Evolutionary conservation across 2,888 invertebrate species (phyloP).

Genomic region (Diarsia rubi): DNA sequence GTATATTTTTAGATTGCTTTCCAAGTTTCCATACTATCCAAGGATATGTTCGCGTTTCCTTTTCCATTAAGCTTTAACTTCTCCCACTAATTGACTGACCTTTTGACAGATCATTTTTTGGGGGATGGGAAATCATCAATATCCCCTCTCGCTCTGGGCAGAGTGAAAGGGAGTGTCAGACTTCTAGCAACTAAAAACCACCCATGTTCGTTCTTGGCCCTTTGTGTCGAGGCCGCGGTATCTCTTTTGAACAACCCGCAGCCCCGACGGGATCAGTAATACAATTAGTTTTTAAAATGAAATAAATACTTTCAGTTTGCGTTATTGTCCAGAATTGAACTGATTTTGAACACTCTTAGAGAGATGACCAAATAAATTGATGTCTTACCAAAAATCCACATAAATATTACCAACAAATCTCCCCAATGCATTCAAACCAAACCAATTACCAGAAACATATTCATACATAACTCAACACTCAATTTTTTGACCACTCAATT

Average conservation of each 20-base stretch:
- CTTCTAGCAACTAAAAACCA: no score
- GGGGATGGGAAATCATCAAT: no score
- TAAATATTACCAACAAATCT: not conserved
- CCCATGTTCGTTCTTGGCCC: no score
- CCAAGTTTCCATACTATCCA: not conserved
- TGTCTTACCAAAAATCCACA: not conserved
- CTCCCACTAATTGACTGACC: not conserved
- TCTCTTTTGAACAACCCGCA: no score
- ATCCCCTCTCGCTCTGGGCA: no score
- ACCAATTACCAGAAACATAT: slow-evolving; percentile 37
- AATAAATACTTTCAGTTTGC: no score
- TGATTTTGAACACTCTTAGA: not conserved
- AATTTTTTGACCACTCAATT: slow-evolving; percentile 50
- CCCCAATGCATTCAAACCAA: not conserved
- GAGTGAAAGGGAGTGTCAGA: no score
- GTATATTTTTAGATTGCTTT: not conserved
- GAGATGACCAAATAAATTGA: not conserved
- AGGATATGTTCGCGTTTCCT: not conserved
- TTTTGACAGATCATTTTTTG: no score
- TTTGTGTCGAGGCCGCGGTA: no score
- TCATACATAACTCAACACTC: slow-evolving; percentile 24
- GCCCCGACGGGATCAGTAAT: no score
- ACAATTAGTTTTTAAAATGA: no score
- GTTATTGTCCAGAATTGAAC: not conserved
- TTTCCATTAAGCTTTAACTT: not conserved